phyloP scores from a whole-genome alignment of 2,113 vertebrate species.

The Solenodon paradoxus region DNA sequence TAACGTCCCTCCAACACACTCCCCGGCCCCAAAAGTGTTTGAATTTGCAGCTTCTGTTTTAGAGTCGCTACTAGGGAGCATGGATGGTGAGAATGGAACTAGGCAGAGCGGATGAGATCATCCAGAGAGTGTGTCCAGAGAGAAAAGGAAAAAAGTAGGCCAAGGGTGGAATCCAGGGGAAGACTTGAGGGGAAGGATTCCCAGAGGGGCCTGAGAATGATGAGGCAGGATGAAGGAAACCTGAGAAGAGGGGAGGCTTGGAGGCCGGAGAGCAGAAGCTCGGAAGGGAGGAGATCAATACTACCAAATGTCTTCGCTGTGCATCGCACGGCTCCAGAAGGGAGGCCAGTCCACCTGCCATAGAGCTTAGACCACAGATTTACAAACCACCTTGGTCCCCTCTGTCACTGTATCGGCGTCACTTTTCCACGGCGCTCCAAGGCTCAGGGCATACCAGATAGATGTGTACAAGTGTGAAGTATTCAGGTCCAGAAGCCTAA shows the following conservation, averaged over 20 bases:
- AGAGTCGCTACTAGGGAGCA: neutral
- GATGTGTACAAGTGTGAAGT: neutral
- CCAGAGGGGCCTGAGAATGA: neutral
- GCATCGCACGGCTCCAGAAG: neutral
- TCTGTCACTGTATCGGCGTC: neutral
- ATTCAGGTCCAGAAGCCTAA: neutral
- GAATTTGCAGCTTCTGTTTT: neutral
- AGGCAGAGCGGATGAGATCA: neutral
- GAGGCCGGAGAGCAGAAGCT: neutral
- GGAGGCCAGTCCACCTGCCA: neutral
- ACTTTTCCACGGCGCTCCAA: neutral
- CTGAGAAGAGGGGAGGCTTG: neutral
- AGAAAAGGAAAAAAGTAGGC: neutral
- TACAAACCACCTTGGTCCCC: neutral
- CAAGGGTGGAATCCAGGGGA: neutral
- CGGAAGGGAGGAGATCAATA: neutral
- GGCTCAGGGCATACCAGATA: neutral
- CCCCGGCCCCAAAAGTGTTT: neutral
- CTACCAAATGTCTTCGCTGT: neutral
- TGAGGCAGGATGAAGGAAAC: neutral
- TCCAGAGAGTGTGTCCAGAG: neutral
- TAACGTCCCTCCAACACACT: neutral
- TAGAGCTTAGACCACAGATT: neutral
- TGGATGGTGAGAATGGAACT: neutral
- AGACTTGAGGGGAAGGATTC: neutral